Conservation (phyloP, 2,797 vertebrate genomes). For the Ataeniobius toweri region DNA sequence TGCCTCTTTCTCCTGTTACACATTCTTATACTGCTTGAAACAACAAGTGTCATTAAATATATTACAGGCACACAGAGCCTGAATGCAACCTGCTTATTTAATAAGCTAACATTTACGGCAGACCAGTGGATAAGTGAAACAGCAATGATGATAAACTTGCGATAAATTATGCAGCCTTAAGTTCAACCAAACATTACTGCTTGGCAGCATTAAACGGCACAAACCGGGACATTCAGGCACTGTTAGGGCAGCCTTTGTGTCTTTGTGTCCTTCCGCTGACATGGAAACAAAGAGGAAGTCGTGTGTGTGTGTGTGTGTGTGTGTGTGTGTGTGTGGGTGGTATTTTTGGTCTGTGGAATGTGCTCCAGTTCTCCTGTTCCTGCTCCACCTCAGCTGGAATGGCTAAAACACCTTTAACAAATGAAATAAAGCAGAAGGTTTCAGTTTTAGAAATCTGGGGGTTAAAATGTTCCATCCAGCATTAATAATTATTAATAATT, state of each 20-base stretch:
- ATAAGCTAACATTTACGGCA: no score
- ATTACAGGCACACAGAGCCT: neutral
- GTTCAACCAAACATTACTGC: no score
- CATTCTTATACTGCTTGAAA: neutral
- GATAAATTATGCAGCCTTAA: no score
- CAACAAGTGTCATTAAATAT: neutral
- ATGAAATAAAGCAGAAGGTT: neutral
- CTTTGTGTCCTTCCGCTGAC: slow-evolving; percentile 47
- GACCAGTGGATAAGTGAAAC: no score
- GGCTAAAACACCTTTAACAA: neutral
- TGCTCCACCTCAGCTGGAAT: slow-evolving; percentile 54
- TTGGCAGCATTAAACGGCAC: neutral
- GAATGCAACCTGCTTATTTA: neutral
- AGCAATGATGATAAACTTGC: no score
- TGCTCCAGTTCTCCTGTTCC: slow-evolving; percentile 56
- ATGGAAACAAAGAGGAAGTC: slow-evolving; percentile 48
- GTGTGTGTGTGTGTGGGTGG: slow-evolving; percentile 6
- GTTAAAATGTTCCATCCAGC: no score
- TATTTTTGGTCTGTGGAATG: slow-evolving; percentile 65
- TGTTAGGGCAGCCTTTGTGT: slow-evolving; percentile 1
- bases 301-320: slow-evolving; percentile 1
- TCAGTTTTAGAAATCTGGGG: no score
- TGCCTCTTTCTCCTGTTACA: neutral
- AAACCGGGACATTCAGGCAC: neutral
- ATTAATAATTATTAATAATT: no score